Conservation (phyloP, 2,797 vertebrate genomes). For the Urocyon cinereoargenteus region DNA sequence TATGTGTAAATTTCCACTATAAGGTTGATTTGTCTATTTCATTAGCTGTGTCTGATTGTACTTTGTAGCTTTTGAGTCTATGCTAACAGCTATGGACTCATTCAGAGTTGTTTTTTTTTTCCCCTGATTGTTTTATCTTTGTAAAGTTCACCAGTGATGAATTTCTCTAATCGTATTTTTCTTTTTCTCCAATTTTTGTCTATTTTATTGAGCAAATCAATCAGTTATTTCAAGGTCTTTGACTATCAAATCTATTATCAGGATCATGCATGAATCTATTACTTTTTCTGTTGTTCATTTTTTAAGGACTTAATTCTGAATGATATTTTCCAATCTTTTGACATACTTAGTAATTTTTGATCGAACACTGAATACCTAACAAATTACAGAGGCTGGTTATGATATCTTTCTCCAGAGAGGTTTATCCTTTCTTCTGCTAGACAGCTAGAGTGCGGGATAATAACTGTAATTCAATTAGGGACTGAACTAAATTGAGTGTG, state of each 20-base stretch:
- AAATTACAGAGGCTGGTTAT: neutral
- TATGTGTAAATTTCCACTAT: neutral
- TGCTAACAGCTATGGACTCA: neutral
- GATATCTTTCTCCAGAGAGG: neutral
- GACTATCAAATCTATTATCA: neutral
- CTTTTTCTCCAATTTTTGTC: neutral
- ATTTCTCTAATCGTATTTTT: neutral
- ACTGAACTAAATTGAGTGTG: neutral
- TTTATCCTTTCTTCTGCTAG: neutral
- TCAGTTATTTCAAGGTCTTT: neutral
- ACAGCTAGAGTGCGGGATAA: neutral
- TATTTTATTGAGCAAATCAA: neutral
- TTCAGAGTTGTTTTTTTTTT: neutral
- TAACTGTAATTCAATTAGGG: neutral
- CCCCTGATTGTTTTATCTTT: neutral
- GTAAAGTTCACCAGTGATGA: neutral
- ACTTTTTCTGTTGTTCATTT: neutral
- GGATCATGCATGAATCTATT: neutral
- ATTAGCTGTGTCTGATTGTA: neutral
- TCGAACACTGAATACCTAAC: neutral
- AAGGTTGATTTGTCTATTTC: neutral
- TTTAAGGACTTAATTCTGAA: neutral
- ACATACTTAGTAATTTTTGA: neutral
- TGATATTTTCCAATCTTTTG: neutral
- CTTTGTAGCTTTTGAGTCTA: neutral